Evolutionary conservation across 1,140 invertebrate species (phyloP), one percentile per base, ranked within the genome.

Genomic region (Calycopis cecrops): DNA sequence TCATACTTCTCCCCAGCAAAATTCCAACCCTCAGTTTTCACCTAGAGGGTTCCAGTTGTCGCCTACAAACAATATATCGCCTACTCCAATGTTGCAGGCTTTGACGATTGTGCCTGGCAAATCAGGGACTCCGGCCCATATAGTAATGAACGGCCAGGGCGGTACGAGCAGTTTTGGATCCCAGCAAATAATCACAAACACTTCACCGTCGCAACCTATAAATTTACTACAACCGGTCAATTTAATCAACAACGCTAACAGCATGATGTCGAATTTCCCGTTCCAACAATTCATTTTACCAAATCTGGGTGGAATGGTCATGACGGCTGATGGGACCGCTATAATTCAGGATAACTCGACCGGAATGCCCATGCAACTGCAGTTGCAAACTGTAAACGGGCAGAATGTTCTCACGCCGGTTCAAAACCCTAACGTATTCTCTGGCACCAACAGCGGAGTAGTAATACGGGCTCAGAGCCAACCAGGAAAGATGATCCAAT

Each of bases 251-350:
- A 92, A 93, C 3, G 88, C 91, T 0, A 90, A 91, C 10, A 91
- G 92, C 8, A 91, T 94, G 56, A 92, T 94, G 44, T 92, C 93
- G 59, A 94, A 94, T 73, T 93, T 94, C 69, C 93, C 93, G 0
- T 93, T 94, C 52, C 94, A 95, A 68, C 94, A 96, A 69, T 93
- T 95, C 66, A 92, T 95, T 48, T 92, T 96, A 47, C 94, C 94
- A 3, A 93, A 94, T 64, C 77, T 94, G 1, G 93, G 94, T 1
- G 90, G 94, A 60, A 91, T 96, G 90, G 90, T 94, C 47, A 91
- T 92, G 93, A 90, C 93, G 17, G 90, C 93, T 21, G 91, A 93
- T 65, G 91, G 91, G 1, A 92, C 92, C 1, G 90, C 92, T 0
- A 84, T 94, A 14, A 77, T 94, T 3, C 91, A 92, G 69, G 91